A percentile compares a stretch with the other conserved stretches of the same genome.
phyloP scores from a whole-genome alignment of 1,140 invertebrate species.

The Oreohelix idahoensis region DNA sequence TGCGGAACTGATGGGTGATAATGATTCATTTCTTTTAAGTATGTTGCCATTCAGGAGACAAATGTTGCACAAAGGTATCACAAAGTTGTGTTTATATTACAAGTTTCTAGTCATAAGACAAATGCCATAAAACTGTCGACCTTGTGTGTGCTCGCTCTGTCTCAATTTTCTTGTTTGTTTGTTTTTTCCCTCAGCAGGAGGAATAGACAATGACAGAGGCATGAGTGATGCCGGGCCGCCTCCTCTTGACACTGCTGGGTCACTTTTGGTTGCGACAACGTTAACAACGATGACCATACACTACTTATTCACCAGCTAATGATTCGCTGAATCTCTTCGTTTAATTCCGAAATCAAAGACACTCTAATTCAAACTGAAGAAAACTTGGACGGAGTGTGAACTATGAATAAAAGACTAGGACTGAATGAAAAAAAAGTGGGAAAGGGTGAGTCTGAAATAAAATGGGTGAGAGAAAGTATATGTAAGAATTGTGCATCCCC shows the following conservation, averaged over 20 bases:
- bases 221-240: not conserved
- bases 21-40: too few species aligned
- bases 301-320: not conserved
- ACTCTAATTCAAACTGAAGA: not conserved
- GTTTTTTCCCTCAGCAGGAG: not conserved
- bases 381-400: not conserved
- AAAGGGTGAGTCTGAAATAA: not conserved
- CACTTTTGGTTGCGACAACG: not conserved
- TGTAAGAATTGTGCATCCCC: not conserved
- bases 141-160: too few species aligned
- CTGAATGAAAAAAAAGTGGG: not conserved
- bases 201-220: not conserved
- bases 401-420: not conserved
- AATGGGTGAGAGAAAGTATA: not conserved
- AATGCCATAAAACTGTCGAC: too few species aligned
- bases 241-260: not conserved
- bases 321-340: not conserved
- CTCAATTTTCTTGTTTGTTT: too few species aligned
- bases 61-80: too few species aligned
- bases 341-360: not conserved
- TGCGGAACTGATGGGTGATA: too few species aligned
- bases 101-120: too few species aligned
- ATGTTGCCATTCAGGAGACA: too few species aligned
- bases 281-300: not conserved
- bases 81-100: too few species aligned